Base-by-base conservation (phyloP, 2,797 vertebrate genomes). In the Glyptemys insculpta region DNA sequence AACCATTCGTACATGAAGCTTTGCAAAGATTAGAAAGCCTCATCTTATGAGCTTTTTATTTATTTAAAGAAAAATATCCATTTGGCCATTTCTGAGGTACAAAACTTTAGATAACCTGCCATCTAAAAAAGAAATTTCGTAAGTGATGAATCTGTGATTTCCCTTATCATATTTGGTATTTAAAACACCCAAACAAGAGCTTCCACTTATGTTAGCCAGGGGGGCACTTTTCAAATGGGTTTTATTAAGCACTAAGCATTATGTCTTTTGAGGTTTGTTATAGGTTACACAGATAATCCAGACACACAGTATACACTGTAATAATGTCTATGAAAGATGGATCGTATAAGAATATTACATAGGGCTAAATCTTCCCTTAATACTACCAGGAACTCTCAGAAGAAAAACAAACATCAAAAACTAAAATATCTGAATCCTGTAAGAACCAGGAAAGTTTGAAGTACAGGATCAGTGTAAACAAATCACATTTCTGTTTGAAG, bases 151-250 rank as follows among this genome's bases (percentile, higher is more conserved):
- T 41, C 18, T 18, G 47, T 14, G 19, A 78, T 47, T 34, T 52
- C 76, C 23, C 50, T 53, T 49, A 82, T 0, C 12, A 29, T 47
- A 31, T 0, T 0, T 0, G 0, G 0, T 2, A 0, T 76, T 76
- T 83, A 87, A 86, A 90, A 47, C 27, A 85, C 59, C 41, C 44
- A 83, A 86, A 92, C 2, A 34, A 56, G 53, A 41, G 56, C 34
- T 57, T 53, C 27, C 12, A 31, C 9, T 72, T 94, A 85, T 47
- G 21, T 1, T 1, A 62, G 31, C 31, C 19, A 27, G 74, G 27
- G 27, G 7, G 44, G 27, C 44, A 49, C 74, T 78, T 78, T 29
- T 29, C 74, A 78, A 47, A 49, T 31, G 16, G 74, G 41, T 49
- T 49, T 78, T 47, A 72, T 72, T 72, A 72, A 6, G 19, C 44